A percentile compares a stretch with the other conserved stretches of the same genome.
Conservation (phyloP, 2,113 vertebrate genomes). For the Montifringilla adamsi region DNA sequence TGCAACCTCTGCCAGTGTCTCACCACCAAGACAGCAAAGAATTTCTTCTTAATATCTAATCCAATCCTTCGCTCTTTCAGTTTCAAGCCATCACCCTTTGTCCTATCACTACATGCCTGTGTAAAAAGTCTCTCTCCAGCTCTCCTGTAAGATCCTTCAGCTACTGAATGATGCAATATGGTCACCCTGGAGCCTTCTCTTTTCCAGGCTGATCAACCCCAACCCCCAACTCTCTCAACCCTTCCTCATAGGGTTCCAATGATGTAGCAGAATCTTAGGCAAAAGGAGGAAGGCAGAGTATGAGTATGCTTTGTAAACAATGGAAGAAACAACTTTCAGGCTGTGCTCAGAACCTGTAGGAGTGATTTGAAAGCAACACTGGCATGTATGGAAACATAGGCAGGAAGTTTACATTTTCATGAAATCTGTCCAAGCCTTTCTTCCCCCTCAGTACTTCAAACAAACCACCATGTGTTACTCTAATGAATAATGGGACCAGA, state of each 20-base stretch:
- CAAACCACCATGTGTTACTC: neutral
- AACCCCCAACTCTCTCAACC: neutral
- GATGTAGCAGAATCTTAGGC: neutral
- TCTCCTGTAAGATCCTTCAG: neutral
- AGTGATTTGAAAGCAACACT: neutral
- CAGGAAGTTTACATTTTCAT: neutral
- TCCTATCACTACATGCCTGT: too few relatives aligned
- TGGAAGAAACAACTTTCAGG: neutral
- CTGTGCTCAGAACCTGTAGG: neutral
- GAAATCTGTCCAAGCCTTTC: neutral
- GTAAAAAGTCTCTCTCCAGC: neutral
- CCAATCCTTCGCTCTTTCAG: neutral
- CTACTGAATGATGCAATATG: accelerated
- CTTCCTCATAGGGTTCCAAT: neutral
- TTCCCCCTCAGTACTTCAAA: neutral
- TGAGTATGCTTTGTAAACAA: neutral
- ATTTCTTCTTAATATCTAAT: neutral
- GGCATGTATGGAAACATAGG: neutral
- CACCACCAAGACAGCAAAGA: neutral
- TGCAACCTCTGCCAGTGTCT: neutral
- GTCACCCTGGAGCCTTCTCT: neutral
- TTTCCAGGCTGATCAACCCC: neutral
- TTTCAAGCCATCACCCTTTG: neutral
- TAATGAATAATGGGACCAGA: neutral
- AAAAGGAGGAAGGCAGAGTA: neutral